phyloP scores from a whole-genome alignment of 92 coral and sea anemone species.

The Pocillopora grandis region DNA sequence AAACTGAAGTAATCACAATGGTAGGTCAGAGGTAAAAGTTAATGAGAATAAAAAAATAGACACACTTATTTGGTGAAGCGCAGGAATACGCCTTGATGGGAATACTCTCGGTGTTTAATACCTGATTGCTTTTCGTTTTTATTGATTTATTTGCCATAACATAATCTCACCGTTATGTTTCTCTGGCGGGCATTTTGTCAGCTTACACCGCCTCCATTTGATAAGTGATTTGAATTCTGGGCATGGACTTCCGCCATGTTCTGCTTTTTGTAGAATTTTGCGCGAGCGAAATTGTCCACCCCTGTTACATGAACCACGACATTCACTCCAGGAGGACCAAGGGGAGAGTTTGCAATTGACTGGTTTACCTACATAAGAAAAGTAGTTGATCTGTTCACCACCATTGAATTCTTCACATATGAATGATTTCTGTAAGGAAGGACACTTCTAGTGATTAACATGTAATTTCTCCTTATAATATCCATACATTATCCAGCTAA shows the following conservation, averaged over 20 bases:
- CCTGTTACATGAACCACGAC: slow-evolving; percentile 69
- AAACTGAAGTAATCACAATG: background rate
- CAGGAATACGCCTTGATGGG: too few species aligned
- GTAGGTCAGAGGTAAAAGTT: background rate
- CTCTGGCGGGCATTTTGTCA: slow-evolving; percentile 47
- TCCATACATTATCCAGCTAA: too few species aligned
- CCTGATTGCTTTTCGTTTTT: too few species aligned
- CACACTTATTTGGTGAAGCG: too few species aligned
- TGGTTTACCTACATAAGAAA: background rate
- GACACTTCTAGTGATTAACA: too few species aligned
- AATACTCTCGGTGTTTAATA: too few species aligned
- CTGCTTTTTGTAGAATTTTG: slow-evolving; percentile 58
- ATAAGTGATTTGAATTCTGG: slow-evolving; percentile 43
- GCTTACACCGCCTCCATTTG: slow-evolving; percentile 62
- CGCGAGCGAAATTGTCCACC: slow-evolving; percentile 79
- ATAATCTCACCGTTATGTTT: slow-evolving; percentile 26
- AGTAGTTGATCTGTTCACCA: too few species aligned
- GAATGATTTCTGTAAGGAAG: too few species aligned
- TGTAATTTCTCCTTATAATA: too few species aligned
- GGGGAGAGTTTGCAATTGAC: slow-evolving; percentile 66
- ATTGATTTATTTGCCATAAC: too few species aligned
- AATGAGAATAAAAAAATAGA: background rate
- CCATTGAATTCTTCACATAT: too few species aligned
- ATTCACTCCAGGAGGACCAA: slow-evolving; percentile 85
- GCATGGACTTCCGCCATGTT: slow-evolving; percentile 59